phyloP scores from a whole-genome alignment of 2,888 invertebrate species.

The Tuberolachnus salignus region DNA sequence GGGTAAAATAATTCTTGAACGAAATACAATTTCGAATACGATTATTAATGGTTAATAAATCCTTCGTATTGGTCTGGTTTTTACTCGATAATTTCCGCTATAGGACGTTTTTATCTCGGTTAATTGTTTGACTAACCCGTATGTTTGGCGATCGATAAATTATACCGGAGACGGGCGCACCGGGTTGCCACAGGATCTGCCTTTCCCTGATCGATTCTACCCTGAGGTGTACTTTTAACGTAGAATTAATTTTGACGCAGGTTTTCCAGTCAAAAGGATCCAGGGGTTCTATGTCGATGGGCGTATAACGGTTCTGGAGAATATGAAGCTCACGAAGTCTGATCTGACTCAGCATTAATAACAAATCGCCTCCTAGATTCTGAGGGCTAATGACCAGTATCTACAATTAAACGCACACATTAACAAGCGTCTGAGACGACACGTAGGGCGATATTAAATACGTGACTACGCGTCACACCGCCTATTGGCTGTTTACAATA shows the following conservation, averaged over 20 bases:
- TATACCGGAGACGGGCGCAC: slow-evolving; percentile 73
- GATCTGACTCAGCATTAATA: slow-evolving; percentile 72
- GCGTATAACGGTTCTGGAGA: slow-evolving; percentile 75
- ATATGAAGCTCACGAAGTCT: slow-evolving; percentile 73
- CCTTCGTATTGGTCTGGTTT: too few relatives aligned
- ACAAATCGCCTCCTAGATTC: slow-evolving; percentile 75
- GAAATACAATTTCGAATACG: too few relatives aligned
- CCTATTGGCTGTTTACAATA: too few relatives aligned
- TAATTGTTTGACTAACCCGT: slow-evolving; percentile 63
- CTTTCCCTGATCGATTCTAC: slow-evolving; percentile 69
- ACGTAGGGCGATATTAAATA: too few relatives aligned
- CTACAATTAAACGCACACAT: slow-evolving; percentile 62
- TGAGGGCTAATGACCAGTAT: slow-evolving; percentile 73
- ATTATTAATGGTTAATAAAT: too few relatives aligned
- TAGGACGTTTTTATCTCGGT: not conserved
- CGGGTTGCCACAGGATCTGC: slow-evolving; percentile 72
- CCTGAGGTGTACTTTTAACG: slow-evolving; percentile 73
- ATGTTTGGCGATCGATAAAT: slow-evolving; percentile 71
- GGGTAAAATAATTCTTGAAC: too few relatives aligned
- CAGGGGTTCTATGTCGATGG: slow-evolving; percentile 63
- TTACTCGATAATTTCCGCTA: not conserved
- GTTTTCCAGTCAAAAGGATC: slow-evolving; percentile 64
- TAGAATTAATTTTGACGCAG: slow-evolving; percentile 68
- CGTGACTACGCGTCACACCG: too few relatives aligned
- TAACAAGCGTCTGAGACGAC: not conserved